A percentile compares a stretch with the other conserved stretches of the same genome.
These are phyloP conservation scores for Megalops atlanticus DNA, from an alignment of 2,113 vertebrate species.

Conservation along the genomic window DNA sequence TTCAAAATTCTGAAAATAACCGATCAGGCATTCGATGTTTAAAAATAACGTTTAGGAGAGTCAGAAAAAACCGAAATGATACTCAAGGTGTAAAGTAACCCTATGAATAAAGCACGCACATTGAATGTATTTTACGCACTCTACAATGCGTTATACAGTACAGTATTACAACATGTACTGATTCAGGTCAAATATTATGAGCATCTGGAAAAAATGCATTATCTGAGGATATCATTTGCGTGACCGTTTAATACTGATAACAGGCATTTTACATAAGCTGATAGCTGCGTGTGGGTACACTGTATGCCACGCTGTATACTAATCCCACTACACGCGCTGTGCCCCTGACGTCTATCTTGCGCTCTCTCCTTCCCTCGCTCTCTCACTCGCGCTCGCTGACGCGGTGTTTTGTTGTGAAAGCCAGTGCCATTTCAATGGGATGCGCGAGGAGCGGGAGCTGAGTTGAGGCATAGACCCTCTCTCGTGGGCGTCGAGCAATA, in stretches of 20 bases:
- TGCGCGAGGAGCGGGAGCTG: neutral
- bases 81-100: no score
- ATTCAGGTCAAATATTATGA: neutral
- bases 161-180: no score
- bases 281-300: slow-evolving; percentile 16
- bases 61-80: no score
- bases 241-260: neutral
- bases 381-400: neutral
- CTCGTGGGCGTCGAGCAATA: neutral
- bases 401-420: neutral
- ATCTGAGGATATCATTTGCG: neutral
- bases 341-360: slow-evolving; percentile 22
- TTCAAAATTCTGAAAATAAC: neutral
- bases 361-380: neutral
- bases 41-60: no score
- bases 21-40: neutral
- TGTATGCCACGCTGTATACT: neutral
- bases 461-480: neutral
- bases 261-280: slow-evolving; percentile 18
- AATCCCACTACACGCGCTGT: neutral
- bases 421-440: neutral
- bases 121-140: no score
- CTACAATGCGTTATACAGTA: no score
- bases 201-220: neutral
- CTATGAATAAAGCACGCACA: no score